phyloP scores from a whole-genome alignment of 2,797 vertebrate genomes.

The Glossophaga mutica region DNA sequence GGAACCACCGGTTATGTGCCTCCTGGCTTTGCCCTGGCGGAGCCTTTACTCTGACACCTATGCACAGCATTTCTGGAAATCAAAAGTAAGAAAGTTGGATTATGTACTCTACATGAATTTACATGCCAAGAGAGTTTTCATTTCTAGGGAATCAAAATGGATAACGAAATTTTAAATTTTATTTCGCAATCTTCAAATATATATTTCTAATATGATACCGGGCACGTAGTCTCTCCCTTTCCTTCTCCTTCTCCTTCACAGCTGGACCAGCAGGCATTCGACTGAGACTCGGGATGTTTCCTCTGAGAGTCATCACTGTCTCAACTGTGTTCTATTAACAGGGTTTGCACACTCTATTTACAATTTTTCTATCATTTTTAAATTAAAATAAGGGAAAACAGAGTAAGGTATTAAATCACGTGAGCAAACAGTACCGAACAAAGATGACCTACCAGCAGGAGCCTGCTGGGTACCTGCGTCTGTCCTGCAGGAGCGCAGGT shows the following conservation, averaged over 20 bases:
- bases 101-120: neutral
- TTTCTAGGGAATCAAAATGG: neutral
- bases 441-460: neutral
- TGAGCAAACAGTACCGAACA: neutral
- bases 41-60: neutral
- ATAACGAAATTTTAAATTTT: neutral
- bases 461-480: neutral
- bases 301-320: neutral
- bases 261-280: neutral
- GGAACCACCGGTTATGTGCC: neutral
- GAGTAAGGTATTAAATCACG: neutral
- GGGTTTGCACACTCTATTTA: neutral
- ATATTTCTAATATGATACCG: neutral
- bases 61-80: neutral
- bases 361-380: neutral
- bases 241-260: neutral
- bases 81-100: neutral
- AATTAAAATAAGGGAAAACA: neutral
- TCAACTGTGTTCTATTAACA: neutral
- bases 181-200: constrained; percentile 18
- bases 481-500: neutral
- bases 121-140: neutral
- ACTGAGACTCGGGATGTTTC: neutral
- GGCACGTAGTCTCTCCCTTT: neutral
- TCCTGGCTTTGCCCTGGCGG: neutral